Conservation (phyloP, 2,113 vertebrate genomes). For the Grallaria varia region DNA sequence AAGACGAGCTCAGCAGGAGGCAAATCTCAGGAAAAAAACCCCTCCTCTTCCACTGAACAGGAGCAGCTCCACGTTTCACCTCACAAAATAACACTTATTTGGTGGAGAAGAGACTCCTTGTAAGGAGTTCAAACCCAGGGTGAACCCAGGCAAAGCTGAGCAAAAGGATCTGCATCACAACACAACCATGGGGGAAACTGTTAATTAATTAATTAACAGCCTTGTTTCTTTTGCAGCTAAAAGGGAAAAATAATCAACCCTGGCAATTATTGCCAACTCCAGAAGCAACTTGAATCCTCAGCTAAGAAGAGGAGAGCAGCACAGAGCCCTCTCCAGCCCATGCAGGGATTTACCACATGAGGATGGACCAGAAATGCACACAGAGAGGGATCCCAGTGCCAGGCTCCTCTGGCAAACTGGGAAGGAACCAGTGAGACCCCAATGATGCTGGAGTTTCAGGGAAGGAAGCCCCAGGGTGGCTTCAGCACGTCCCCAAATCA, state of each 20-base stretch:
- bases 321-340: not conserved
- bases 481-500: not conserved
- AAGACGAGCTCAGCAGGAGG: not conserved
- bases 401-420: not conserved
- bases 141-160: not conserved
- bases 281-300: too few species aligned
- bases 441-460: accelerated
- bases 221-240: not conserved
- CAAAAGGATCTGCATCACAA: not conserved
- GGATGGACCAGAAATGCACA: not conserved
- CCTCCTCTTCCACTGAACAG: accelerated
- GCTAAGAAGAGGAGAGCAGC: not conserved
- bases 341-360: accelerated
- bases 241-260: not conserved
- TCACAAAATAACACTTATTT: not conserved
- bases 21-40: not conserved
- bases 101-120: not conserved
- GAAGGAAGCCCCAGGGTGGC: not conserved
- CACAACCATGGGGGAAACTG: accelerated
- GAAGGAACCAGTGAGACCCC: not conserved
- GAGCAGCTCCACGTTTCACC: not conserved
- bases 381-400: not conserved
- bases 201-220: not conserved
- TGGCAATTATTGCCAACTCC: not conserved
- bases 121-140: not conserved